phyloP scores from a whole-genome alignment of 1,140 invertebrate species.

The Brachionus asplanchnoidis region DNA sequence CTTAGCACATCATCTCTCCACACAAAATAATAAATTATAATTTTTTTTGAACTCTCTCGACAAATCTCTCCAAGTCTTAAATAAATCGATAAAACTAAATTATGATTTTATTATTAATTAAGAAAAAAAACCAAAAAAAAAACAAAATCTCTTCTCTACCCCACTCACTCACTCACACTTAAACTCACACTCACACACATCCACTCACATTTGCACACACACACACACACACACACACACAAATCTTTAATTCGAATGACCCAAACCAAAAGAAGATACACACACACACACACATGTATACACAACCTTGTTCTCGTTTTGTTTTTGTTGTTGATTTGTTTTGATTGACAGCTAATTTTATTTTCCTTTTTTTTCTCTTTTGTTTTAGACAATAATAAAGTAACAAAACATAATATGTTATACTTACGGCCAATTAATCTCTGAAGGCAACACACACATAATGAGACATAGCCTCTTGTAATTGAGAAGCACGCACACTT shows the following conservation, averaged over 20 bases:
- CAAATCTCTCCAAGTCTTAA: constrained; percentile 25
- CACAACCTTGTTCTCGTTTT: not conserved
- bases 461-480: not conserved
- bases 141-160: not conserved
- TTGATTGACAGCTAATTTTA: constrained; percentile 26
- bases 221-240: not conserved
- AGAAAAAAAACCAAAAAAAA: not conserved
- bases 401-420: not conserved
- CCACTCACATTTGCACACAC: not conserved
- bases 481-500: not conserved
- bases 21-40: constrained; percentile 17
- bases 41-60: not conserved
- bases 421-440: not conserved
- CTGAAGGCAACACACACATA: not conserved
- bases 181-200: not conserved
- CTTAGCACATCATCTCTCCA: not conserved
- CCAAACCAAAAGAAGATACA: not conserved
- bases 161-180: not conserved
- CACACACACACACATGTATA: not conserved
- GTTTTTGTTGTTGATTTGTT: not conserved
- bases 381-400: not conserved
- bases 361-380: not conserved
- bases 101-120: constrained; percentile 34
- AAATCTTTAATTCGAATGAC: not conserved
- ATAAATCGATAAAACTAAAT: constrained; percentile 21